Conservation (phyloP, 2,797 vertebrate species). For the Yasuhikotakia modesta region DNA sequence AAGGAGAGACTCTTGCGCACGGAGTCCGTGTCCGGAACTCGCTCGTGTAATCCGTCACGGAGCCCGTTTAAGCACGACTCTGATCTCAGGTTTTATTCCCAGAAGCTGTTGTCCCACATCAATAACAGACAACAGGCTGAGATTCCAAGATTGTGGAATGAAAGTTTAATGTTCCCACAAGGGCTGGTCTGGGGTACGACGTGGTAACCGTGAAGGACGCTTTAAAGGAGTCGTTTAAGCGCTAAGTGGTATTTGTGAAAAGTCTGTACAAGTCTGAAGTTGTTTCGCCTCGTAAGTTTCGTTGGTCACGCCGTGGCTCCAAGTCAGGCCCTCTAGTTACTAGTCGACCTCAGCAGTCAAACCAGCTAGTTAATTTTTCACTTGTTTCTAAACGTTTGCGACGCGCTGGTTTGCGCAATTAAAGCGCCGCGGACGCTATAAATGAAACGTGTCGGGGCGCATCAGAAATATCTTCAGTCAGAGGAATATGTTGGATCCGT, state of each 20-base stretch:
- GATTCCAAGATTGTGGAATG: neutral
- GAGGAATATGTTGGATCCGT: conserved; percentile 17
- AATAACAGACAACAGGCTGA: too few relatives aligned
- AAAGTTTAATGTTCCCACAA: neutral
- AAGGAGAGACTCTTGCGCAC: conserved; percentile 1
- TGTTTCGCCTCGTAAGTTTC: neutral
- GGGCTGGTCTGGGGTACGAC: neutral
- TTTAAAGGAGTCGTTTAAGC: too few relatives aligned
- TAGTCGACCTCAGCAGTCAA: neutral
- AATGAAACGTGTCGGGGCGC: conserved; percentile 45
- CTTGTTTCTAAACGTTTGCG: conserved; percentile 32
- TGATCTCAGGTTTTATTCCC: too few relatives aligned
- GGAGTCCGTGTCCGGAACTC: conserved; percentile 12
- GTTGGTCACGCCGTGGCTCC: neutral
- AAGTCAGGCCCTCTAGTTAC: conserved; percentile 20
- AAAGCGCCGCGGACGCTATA: conserved; percentile 41
- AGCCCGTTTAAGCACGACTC: neutral
- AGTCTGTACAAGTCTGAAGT: neutral
- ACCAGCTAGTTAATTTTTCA: conserved; percentile 37
- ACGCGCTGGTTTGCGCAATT: conserved; percentile 35
- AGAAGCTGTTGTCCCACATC: too few relatives aligned
- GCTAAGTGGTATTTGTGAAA: neutral
- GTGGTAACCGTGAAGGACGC: too few relatives aligned
- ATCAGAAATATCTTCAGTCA: conserved; percentile 7
- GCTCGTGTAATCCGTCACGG: neutral